Evolutionary conservation across 2,797 vertebrate species (phyloP), one percentile per base, ranked within the genome.

Genomic region (Harpagifer antarcticus): DNA sequence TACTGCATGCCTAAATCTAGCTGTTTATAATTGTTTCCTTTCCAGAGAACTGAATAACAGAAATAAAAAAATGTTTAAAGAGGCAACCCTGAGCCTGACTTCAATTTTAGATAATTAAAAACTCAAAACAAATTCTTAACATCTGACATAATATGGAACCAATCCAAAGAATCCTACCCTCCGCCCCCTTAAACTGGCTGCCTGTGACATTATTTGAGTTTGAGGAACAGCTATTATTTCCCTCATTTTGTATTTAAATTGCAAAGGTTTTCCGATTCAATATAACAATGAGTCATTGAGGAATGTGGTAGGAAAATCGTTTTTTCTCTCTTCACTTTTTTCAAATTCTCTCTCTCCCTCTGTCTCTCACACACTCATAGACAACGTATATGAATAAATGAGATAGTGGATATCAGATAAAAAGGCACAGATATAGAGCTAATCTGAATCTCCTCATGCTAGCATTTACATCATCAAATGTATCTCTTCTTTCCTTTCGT

Each of bases 101-200:
- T 82, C 43, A 84, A 79, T 84, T 83, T 81, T 15, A 74, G 44
- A 76, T 76, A 83, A 91, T 83, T 49, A 40, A 12, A 77, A 83
- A 56, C 52, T 53, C n/a, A 27, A 61, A 72, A 67, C 59, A 75
- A 79, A 85, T 74, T 68, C 42, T 71, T 43, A 82, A 60, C 86
- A 86, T 81, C 45, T 84, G 79, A 82, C 65, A 81, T 33, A 12
- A 58, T 45, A 9, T 62, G 69, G 48, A 72, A 40, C 23, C 77
- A 66, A 84, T 81, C 69, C 72, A 79, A 66, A 81, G 14, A 47
- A 56, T 58, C 17, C 62, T 43, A 40, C 23, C 16, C 20, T 43
- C 11, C 17, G 9, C 10, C 14, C 58, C 20, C 12, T 53, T 52
- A 68, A 61, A 70, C 52, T 20, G 31, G 0, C 60, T 55, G 63